Evolutionary conservation across 2,888 invertebrate species (phyloP).

Genomic region (Tenthredo mesomela): DNA sequence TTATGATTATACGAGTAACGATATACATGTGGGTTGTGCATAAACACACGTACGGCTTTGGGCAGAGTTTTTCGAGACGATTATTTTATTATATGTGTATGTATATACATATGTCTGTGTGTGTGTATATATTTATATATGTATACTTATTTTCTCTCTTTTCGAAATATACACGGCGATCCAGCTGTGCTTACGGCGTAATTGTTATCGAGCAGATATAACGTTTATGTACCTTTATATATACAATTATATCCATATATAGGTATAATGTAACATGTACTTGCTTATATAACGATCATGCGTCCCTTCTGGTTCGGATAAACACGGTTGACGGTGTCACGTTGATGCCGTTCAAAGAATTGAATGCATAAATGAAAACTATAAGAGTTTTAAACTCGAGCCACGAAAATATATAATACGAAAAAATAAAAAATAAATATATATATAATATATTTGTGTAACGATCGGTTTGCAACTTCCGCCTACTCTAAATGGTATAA

Average conservation of each 20-base stretch:
- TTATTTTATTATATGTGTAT: constrained; percentile 7
- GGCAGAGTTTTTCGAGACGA: constrained; percentile 56
- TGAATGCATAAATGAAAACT: background rate
- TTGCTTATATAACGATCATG: constrained; percentile 14
- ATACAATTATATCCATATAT: constrained; percentile 2
- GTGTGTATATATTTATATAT: background rate
- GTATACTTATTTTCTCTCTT: background rate
- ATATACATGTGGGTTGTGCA: constrained; percentile 68
- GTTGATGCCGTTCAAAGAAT: background rate
- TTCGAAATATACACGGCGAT: background rate
- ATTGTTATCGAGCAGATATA: constrained; percentile 17
- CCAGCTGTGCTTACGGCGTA: background rate
- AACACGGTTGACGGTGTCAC: background rate
- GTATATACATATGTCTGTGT: background rate
- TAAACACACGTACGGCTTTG: constrained; percentile 64
- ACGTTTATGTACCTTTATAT: background rate
- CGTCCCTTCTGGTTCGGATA: constrained; percentile 6
- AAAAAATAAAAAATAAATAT: background rate
- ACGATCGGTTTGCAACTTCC: constrained; percentile 36
- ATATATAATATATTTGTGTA: background rate
- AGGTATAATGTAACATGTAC: background rate
- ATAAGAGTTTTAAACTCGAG: background rate
- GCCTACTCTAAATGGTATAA: constrained; percentile 6
- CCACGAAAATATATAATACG: background rate
- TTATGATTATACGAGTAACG: constrained; percentile 63